A percentile compares a stretch with the other conserved stretches of the same genome.
These are phyloP conservation scores for Malacosoma neustria DNA, from an alignment of 2,888 invertebrate species.

Conservation along the genomic window DNA sequence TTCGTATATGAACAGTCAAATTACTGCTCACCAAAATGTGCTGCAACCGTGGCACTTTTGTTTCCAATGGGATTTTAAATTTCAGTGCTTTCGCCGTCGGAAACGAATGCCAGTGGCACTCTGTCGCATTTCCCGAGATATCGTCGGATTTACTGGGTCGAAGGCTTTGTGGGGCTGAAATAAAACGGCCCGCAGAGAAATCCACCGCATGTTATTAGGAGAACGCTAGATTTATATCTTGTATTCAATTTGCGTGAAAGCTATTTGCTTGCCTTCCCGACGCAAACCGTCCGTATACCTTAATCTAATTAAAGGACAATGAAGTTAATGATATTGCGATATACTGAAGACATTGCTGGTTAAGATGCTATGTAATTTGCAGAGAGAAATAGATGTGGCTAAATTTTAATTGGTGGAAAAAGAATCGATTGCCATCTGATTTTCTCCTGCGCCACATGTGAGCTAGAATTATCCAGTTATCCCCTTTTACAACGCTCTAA, in stretches of 20 bases:
- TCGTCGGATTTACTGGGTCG: conserved; percentile 64
- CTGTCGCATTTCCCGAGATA: conserved; percentile 63
- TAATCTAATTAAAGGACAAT: no score
- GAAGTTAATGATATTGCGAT: no score
- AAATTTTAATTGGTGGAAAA: no score
- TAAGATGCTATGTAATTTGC: no score
- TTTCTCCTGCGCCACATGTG: no score
- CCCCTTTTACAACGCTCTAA: no score
- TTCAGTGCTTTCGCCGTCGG: conserved; percentile 48
- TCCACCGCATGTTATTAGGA: conserved; percentile 63
- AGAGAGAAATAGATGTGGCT: no score
- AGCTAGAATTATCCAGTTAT: no score
- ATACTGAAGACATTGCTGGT: no score
- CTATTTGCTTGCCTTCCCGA: conserved; percentile 45
- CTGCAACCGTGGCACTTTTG: conserved; percentile 21
- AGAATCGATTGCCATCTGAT: no score
- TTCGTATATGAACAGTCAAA: no score
- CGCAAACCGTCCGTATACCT: no score
- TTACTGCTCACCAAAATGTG: background rate
- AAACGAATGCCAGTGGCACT: conserved; percentile 52
- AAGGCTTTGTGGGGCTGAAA: conserved; percentile 62
- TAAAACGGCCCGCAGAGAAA: conserved; percentile 67
- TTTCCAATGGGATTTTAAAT: conserved; percentile 53
- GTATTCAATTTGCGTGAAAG: conserved; percentile 68
- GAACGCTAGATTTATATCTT: conserved; percentile 64